Conservation (phyloP, 37 sponge, comb jelly and placozoan genomes). For the Crambe crambe region DNA sequence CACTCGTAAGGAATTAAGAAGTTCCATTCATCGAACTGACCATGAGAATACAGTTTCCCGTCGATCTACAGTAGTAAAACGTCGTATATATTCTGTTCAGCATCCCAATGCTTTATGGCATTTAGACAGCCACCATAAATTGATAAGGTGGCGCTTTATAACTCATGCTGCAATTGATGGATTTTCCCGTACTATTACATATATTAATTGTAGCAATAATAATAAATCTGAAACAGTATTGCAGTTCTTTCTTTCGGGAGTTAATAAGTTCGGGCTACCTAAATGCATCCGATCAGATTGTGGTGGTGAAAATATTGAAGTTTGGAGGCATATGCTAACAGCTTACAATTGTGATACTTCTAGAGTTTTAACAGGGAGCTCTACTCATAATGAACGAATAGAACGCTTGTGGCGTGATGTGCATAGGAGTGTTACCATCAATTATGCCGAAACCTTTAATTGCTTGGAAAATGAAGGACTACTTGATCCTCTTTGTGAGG, state of each 20-base stretch:
- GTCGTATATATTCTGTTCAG: slow-evolving; percentile 26
- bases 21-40: slow-evolving; percentile 51
- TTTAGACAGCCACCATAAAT: slow-evolving; percentile 56
- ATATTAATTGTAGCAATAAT: slow-evolving; percentile 26
- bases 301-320: slow-evolving; percentile 44
- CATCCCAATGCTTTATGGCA: slow-evolving; percentile 47
- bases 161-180: slow-evolving; percentile 42
- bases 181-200: slow-evolving; percentile 10
- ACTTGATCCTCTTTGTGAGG: slow-evolving; percentile 35
- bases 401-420: slow-evolving; percentile 65
- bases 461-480: slow-evolving; percentile 26
- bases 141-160: slow-evolving; percentile 38
- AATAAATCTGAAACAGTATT: slow-evolving; percentile 40
- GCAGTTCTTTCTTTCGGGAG: slow-evolving; percentile 11
- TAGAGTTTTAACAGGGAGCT: slow-evolving; percentile 40
- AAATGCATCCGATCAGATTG: slow-evolving; percentile 19
- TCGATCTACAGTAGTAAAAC: not conserved
- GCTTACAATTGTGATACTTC: not conserved
- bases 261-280: slow-evolving; percentile 23
- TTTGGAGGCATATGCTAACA: slow-evolving; percentile 52
- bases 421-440: slow-evolving; percentile 20
- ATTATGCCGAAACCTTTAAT: slow-evolving; percentile 12
- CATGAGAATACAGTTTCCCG: slow-evolving; percentile 26
- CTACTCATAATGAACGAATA: slow-evolving; percentile 56
- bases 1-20: slow-evolving; percentile 12